Evolutionary conservation across 2,888 invertebrate genomes (phyloP).

Genomic region (Bellardia bayeri): DNA sequence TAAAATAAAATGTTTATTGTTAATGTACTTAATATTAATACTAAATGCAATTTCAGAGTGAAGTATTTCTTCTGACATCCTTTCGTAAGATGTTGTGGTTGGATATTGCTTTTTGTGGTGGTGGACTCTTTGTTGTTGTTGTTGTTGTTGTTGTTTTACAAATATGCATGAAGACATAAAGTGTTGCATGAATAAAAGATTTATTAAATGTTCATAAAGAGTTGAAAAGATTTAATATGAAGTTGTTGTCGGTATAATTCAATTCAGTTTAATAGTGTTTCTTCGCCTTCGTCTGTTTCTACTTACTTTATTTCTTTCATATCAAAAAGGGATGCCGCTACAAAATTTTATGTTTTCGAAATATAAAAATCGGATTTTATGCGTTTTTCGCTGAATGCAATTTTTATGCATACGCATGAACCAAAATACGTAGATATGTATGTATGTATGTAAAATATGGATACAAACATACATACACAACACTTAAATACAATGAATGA

Average conservation of each 20-base stretch:
- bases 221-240: slow-evolving; percentile 75
- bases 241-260: slow-evolving; percentile 72
- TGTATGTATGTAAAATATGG: not conserved
- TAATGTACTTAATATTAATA: slow-evolving; percentile 15
- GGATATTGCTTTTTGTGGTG: slow-evolving; percentile 6
- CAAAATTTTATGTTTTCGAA: slow-evolving; percentile 74
- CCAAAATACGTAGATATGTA: slow-evolving; percentile 42
- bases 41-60: slow-evolving; percentile 22
- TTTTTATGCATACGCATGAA: slow-evolving; percentile 75
- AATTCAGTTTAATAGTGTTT: slow-evolving; percentile 63
- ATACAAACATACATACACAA: not conserved
- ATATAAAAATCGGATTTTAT: slow-evolving; percentile 75
- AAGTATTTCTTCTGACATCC: slow-evolving; percentile 41
- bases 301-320: slow-evolving; percentile 55
- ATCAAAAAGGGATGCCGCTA: slow-evolving; percentile 76
- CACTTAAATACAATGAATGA: slow-evolving; percentile 31
- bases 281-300: slow-evolving; percentile 45
- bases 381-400: slow-evolving; percentile 76
- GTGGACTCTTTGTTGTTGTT: not conserved
- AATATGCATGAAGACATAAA: slow-evolving; percentile 73
- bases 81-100: slow-evolving; percentile 20
- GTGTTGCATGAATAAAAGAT: slow-evolving; percentile 74
- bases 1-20: not conserved
- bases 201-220: slow-evolving; percentile 75
- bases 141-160: slow-evolving; percentile 45